These are phyloP conservation scores for Atopsyche davidsoni DNA, from an alignment of 1,140 invertebrate genomes.

Conservation along the genomic window DNA sequence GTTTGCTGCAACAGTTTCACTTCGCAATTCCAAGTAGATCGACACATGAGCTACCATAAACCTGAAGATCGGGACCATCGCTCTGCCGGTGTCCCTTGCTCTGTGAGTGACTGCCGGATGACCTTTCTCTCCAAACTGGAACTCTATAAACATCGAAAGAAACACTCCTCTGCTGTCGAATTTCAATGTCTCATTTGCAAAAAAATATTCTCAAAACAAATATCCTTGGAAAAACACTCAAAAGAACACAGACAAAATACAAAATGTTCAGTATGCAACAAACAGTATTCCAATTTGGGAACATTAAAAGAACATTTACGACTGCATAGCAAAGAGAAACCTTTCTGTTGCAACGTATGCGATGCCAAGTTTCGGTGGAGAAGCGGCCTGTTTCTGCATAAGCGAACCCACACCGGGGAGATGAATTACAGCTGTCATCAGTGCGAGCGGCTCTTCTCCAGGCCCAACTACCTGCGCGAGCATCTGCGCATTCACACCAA, in stretches of 20 bases:
- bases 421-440: constrained; percentile 7
- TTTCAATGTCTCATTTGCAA: not conserved
- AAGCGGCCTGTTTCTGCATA: constrained; percentile 16
- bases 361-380: constrained; percentile 15
- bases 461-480: constrained; percentile 3
- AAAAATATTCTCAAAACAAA: not conserved
- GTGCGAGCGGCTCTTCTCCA: constrained; percentile 14
- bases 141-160: not conserved
- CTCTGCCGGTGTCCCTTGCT: not conserved
- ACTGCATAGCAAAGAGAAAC: constrained; percentile 14
- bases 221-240: not conserved
- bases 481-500: not conserved
- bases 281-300: not conserved
- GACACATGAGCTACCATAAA: not conserved
- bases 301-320: not conserved
- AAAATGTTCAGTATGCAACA: not conserved
- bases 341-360: constrained; percentile 11
- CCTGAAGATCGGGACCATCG: not conserved
- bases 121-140: not conserved
- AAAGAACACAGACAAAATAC: not conserved
- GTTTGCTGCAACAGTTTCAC: not conserved
- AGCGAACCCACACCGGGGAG: constrained; percentile 18
- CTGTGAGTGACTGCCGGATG: not conserved
- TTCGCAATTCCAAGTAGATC: not conserved
- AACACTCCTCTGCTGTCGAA: not conserved